Conservation (phyloP, 2,113 vertebrate genomes). For the Gallinago paraguaiae region DNA sequence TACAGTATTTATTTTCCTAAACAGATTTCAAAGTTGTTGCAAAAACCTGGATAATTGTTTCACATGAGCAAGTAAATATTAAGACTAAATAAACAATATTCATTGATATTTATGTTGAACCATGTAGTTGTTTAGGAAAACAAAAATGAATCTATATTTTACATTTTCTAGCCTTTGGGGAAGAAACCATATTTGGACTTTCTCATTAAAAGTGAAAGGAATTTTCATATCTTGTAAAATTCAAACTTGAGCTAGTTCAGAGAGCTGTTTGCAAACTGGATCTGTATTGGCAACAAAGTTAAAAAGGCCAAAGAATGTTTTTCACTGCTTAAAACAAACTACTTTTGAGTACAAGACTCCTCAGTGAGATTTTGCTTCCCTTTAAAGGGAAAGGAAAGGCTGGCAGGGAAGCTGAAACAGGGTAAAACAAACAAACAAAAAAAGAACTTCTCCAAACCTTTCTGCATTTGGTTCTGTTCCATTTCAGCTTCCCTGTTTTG, state of each 20-base stretch:
- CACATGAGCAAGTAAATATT: slow-evolving; percentile 55
- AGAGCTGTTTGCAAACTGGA: background rate
- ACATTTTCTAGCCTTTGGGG: background rate
- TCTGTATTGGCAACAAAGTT: rapidly evolving
- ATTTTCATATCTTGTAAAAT: slow-evolving; percentile 17
- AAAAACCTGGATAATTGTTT: slow-evolving; percentile 53
- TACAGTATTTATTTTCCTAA: slow-evolving; percentile 61
- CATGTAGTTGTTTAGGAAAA: slow-evolving; percentile 54
- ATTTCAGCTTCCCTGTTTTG: background rate
- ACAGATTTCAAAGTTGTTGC: slow-evolving; percentile 61
- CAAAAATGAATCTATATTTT: slow-evolving; percentile 20
- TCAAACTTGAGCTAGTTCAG: background rate
- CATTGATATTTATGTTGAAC: slow-evolving; percentile 58
- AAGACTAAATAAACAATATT: slow-evolving; percentile 56
- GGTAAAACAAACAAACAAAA: background rate
- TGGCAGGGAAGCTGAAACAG: background rate
- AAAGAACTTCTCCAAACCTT: background rate
- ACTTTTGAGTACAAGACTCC: background rate
- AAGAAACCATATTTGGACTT: background rate
- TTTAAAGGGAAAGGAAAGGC: background rate
- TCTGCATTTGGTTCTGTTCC: background rate
- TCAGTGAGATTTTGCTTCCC: background rate
- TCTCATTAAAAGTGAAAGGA: background rate
- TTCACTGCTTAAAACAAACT: background rate
- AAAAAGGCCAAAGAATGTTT: background rate